These are phyloP conservation scores for Scomber scombrus DNA, from an alignment of 2,113 vertebrate genomes.

Conservation along the genomic window DNA sequence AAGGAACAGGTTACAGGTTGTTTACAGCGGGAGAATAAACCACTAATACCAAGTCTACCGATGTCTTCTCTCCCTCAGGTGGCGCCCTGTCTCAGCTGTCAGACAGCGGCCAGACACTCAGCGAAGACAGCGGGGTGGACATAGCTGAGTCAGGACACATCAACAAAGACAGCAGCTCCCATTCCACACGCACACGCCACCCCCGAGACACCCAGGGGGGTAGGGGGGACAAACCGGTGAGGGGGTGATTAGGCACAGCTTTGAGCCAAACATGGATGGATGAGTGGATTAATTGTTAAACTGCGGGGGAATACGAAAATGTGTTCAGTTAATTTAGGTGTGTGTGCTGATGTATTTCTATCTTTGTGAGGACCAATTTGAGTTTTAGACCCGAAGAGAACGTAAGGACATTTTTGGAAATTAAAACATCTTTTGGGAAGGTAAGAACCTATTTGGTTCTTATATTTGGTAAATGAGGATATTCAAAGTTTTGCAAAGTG, in stretches of 20 bases:
- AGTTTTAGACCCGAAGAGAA: neutral
- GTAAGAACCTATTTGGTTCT: neutral
- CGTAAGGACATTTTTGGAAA: neutral
- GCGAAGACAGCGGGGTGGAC: constrained; percentile 98
- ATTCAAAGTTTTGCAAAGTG: neutral
- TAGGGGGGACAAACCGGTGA: constrained; percentile 89
- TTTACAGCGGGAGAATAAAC: too few species aligned
- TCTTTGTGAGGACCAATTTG: constrained; percentile 48
- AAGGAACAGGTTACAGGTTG: too few species aligned
- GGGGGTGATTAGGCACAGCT: constrained; percentile 51
- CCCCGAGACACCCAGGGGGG: constrained; percentile 80
- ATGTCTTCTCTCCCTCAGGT: constrained; percentile 80
- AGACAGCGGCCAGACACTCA: constrained; percentile 96
- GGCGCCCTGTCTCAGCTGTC: constrained; percentile 95
- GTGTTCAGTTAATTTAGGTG: neutral
- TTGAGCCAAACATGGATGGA: constrained; percentile 23
- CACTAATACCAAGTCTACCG: constrained; percentile 26
- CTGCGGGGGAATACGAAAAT: constrained; percentile 4
- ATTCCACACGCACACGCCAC: constrained; percentile 83
- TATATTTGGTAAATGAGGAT: too few species aligned
- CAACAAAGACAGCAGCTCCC: constrained; percentile 87
- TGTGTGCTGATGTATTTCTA: constrained; percentile 4
- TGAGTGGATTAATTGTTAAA: constrained; percentile 7
- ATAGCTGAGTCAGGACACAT: constrained; percentile 90
- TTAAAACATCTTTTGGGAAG: neutral